Evolutionary conservation across 2,797 vertebrate genomes (phyloP).

Genomic region (Malacoraja senta): DNA sequence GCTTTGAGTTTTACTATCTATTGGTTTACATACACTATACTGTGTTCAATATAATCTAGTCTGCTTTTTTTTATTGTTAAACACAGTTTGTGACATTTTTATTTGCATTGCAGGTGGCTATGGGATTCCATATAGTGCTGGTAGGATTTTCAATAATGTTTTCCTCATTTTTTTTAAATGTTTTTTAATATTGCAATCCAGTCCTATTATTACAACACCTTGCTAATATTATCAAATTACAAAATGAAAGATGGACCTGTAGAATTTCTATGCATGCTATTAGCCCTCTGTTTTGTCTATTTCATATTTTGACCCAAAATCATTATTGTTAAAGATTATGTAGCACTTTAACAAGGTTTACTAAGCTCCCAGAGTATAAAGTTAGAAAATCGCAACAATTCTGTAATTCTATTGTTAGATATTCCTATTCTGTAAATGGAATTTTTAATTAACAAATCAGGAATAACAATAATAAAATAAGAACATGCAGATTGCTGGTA

Average conservation of each 20-base stretch:
- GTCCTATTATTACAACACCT: neutral
- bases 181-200: neutral
- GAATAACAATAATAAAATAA: no score
- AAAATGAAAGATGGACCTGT: neutral
- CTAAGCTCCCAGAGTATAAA: no score
- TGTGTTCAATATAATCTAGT: neutral
- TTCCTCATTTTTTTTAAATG: neutral
- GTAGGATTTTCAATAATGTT: neutral
- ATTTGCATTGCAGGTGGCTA: constrained; percentile 25
- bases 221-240: neutral
- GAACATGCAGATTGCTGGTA: no score
- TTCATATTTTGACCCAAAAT: neutral
- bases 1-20: neutral
- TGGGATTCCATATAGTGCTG: constrained; percentile 21
- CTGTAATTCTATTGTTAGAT: neutral
- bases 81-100: neutral
- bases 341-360: neutral
- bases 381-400: neutral
- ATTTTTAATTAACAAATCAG: no score
- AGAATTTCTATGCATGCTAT: neutral
- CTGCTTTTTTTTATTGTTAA: constrained; percentile 7
- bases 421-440: neutral
- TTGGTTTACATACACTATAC: neutral
- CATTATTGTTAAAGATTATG: neutral
- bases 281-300: neutral